Evolutionary conservation across 53 echinoderm and acorn worm genomes (phyloP).

Genomic region (Echinometra lucunter): DNA sequence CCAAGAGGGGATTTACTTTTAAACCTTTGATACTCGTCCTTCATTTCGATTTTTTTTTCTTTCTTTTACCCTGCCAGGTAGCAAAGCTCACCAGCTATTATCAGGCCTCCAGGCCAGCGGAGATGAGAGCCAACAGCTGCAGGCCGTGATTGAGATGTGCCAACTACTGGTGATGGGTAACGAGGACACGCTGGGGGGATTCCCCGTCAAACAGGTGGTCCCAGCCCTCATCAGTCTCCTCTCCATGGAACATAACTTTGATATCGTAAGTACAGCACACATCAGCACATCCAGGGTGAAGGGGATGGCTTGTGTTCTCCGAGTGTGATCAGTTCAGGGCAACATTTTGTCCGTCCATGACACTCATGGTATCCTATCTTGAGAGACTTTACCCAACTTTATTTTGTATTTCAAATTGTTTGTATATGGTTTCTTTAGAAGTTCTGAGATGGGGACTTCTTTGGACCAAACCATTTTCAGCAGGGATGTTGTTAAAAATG

Average conservation of each 20-base stretch:
- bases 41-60: neutral
- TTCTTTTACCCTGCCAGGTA: conserved; percentile 73
- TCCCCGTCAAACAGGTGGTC: conserved; percentile 99
- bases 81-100: conserved; percentile 96
- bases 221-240: conserved; percentile 95
- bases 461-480: too few species aligned
- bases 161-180: conserved; percentile 99
- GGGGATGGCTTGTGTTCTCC: too few species aligned
- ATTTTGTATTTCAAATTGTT: too few species aligned
- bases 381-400: too few species aligned
- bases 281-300: too few species aligned
- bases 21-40: neutral
- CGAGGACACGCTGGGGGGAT: conserved; percentile 98
- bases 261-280: conserved; percentile 85
- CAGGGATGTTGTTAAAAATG: too few species aligned
- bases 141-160: conserved; percentile 99
- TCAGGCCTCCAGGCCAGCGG: conserved; percentile 95
- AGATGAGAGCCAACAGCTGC: conserved; percentile 98
- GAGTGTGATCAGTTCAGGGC: too few species aligned
- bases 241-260: conserved; percentile 99
- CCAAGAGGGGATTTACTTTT: neutral
- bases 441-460: too few species aligned
- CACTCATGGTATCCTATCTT: too few species aligned
- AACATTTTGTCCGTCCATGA: too few species aligned
- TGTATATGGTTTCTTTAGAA: too few species aligned